Base-by-base conservation (phyloP, 2,888 invertebrate species). In the Autographa pulchrina region DNA sequence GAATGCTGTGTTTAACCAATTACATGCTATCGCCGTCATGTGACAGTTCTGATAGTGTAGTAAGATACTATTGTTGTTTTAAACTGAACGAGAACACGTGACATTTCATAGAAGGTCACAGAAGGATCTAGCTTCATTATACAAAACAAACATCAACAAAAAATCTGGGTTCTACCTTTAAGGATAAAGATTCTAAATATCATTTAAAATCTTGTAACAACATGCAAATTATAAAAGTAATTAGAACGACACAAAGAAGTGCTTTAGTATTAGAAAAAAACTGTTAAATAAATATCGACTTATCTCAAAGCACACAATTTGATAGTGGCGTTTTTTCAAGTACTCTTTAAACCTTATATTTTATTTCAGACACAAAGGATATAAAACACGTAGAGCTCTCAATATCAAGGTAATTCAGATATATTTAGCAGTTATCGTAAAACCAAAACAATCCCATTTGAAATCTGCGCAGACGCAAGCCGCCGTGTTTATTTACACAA, bases 381-480 rank as follows among this genome's bases (percentile, higher is more conserved):
- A 56, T 13, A 56, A 11, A 61, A 59, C 60, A 64, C 43, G 65
- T 25, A 35, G 8, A 66, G 65, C 20, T 70, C 54, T 71, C 79
- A 78, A 72, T 66, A 75, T 75, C 80, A 78, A 79, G 80, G 80
- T 79, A 66, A 67, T 43, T 48, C 59, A 62, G 72, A 66, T 78
- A 79, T 72, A 72, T 72, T 79, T 68, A 75, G 65, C 18, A 58
- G 14, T 71, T 64, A 58, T 65, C 60, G 43, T 68, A 56, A 72
- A 25, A 71, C 60, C 58, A 54, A 70, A 74, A 78, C 48, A 65
- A 58, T 35, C 31, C 62, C 52, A 16, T 32, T 65, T 14, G 3
- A 41, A 2, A 64, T 20, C 71, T 72, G 77, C 66, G 64, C 68
- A 65, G 58, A 64, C 72, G 75, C 70, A 70, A 62, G 48, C 59